Conservation (phyloP, 1,140 invertebrate species). For the Oedothorax gibbosus region DNA sequence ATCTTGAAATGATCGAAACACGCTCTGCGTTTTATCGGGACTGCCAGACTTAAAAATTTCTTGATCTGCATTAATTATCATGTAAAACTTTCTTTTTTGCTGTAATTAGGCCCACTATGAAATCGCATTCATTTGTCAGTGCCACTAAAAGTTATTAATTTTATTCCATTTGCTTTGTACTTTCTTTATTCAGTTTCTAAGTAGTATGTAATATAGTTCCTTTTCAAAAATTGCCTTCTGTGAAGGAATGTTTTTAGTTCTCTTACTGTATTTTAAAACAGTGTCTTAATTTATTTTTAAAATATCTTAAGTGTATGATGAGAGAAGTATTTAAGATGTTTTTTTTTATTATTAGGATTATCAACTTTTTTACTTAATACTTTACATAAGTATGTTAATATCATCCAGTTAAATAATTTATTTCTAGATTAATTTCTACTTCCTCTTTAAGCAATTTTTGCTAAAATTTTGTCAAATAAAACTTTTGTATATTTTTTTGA, state of each 20-base stretch:
- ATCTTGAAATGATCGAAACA: constrained; percentile 70
- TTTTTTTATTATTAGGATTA: too few species aligned
- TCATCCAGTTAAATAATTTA: too few species aligned
- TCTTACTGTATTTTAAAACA: background rate
- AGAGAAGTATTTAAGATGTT: too few species aligned
- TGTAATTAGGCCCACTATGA: background rate
- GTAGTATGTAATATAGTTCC: constrained; percentile 14
- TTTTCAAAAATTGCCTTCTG: constrained; percentile 40
- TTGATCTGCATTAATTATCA: background rate
- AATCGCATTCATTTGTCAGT: constrained; percentile 2
- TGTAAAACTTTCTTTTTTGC: background rate
- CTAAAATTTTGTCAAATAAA: too few species aligned
- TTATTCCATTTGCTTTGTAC: constrained; percentile 6
- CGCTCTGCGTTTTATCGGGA: constrained; percentile 71
- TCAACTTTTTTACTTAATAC: too few species aligned
- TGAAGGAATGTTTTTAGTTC: constrained; percentile 21
- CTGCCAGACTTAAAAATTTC: constrained; percentile 66
- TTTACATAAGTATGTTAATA: too few species aligned
- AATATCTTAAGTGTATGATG: too few species aligned
- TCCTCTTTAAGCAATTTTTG: too few species aligned
- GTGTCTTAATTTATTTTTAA: too few species aligned
- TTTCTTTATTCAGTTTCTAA: background rate
- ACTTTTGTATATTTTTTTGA: too few species aligned
- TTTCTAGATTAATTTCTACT: too few species aligned
- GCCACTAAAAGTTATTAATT: constrained; percentile 19